phyloP scores from a whole-genome alignment of 2,888 invertebrate species.

The Pheosia tremula region DNA sequence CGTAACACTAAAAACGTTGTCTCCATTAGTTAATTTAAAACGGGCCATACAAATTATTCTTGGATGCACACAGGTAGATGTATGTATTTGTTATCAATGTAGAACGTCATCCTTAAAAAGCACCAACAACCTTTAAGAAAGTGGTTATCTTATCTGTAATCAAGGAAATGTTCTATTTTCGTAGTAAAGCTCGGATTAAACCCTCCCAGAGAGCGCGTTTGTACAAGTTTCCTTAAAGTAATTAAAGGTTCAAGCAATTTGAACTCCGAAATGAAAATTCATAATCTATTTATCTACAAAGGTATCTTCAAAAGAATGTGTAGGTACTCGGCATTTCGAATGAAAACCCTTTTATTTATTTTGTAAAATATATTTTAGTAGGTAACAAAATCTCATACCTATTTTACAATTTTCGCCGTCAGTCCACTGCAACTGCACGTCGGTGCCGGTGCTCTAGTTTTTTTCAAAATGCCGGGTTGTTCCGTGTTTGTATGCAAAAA shows the following conservation, averaged over 20 bases:
- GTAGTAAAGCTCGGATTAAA: constrained; percentile 64
- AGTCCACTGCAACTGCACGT: too few species aligned
- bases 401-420: too few species aligned
- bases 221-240: constrained; percentile 73
- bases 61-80: too few species aligned
- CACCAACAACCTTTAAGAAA: constrained; percentile 23
- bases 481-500: too few species aligned
- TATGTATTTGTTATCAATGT: not conserved
- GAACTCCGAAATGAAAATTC: constrained; percentile 67
- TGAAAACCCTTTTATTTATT: constrained; percentile 11
- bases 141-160: constrained; percentile 43
- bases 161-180: constrained; percentile 71
- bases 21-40: too few species aligned
- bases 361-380: constrained; percentile 11
- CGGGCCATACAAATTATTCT: too few species aligned
- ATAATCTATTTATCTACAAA: constrained; percentile 64
- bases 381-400: constrained; percentile 12
- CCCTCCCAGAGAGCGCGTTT: constrained; percentile 63
- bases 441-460: too few species aligned
- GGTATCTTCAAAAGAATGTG: constrained; percentile 48
- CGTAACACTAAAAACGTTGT: too few species aligned
- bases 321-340: constrained; percentile 14
- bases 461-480: too few species aligned
- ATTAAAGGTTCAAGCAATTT: constrained; percentile 74
- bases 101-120: not conserved